Conservation (phyloP, 2,113 vertebrate species). For the Probosciger aterrimus region DNA sequence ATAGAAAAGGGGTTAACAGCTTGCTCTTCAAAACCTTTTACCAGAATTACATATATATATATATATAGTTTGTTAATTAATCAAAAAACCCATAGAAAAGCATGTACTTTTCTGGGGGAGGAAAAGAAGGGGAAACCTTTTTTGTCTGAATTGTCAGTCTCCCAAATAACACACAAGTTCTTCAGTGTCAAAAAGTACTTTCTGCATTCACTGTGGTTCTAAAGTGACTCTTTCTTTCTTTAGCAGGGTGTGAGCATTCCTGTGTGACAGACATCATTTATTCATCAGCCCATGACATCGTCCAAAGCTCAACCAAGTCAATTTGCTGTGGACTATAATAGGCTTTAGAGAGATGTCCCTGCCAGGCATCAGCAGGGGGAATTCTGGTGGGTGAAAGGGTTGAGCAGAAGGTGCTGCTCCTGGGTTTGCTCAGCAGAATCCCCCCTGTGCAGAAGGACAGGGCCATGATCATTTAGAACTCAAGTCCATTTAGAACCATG, state of each 20-base stretch:
- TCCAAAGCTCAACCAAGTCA: neutral
- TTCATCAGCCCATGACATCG: neutral
- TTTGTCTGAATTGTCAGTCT: neutral
- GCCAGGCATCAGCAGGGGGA: neutral
- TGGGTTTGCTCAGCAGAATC: neutral
- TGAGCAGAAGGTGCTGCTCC: neutral
- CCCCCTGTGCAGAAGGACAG: neutral
- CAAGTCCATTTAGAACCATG: neutral
- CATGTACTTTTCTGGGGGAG: neutral
- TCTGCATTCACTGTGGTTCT: neutral
- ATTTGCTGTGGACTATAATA: neutral
- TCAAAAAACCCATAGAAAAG: neutral
- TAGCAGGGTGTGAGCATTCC: conserved; percentile 36
- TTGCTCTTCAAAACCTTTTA: neutral
- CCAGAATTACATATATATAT: neutral
- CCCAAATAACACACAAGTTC: neutral
- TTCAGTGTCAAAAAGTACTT: neutral
- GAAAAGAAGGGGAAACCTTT: neutral
- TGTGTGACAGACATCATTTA: neutral
- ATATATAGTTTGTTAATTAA: neutral
- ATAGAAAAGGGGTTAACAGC: neutral
- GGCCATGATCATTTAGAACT: fast-evolving
- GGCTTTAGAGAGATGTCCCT: neutral
- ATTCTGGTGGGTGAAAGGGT: neutral
- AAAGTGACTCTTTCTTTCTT: neutral